These are phyloP conservation scores for Idaea straminata DNA, from an alignment of 2,888 invertebrate genomes.

Conservation along the genomic window DNA sequence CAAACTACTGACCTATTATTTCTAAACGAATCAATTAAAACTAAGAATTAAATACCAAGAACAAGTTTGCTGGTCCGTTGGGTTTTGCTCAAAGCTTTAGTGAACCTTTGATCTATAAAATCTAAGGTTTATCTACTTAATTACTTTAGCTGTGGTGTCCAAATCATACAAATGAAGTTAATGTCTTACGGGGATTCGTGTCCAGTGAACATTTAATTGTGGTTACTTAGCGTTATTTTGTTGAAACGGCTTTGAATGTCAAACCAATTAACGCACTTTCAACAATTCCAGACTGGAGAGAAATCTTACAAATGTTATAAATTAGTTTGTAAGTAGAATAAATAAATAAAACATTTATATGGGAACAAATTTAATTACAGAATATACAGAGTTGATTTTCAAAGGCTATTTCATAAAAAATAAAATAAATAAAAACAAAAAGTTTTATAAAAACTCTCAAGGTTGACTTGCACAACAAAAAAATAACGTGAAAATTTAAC, in stretches of 20 bases:
- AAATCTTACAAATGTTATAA: background rate
- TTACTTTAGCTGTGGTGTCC: background rate
- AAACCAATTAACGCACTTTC: background rate
- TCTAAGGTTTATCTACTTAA: slow-evolving; percentile 6
- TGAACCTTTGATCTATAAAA: slow-evolving; percentile 18
- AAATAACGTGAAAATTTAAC: too few relatives aligned
- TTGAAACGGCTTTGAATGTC: background rate
- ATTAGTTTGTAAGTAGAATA: background rate
- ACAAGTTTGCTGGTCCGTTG: background rate
- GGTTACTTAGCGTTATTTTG: background rate
- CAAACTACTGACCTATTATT: background rate
- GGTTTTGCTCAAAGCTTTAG: background rate
- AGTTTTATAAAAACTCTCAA: too few relatives aligned
- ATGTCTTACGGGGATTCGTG: background rate
- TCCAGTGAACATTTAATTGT: background rate
- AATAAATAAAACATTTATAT: too few relatives aligned
- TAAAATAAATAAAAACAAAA: too few relatives aligned
- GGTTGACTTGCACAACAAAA: too few relatives aligned
- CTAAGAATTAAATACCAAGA: slow-evolving; percentile 11
- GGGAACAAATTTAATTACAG: too few relatives aligned
- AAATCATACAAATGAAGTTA: background rate
- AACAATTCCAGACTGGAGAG: background rate
- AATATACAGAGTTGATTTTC: too few relatives aligned
- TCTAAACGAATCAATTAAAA: background rate
- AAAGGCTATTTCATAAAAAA: too few relatives aligned